Conservation (phyloP, 2,113 vertebrate genomes). For the Circaetus gallicus region DNA sequence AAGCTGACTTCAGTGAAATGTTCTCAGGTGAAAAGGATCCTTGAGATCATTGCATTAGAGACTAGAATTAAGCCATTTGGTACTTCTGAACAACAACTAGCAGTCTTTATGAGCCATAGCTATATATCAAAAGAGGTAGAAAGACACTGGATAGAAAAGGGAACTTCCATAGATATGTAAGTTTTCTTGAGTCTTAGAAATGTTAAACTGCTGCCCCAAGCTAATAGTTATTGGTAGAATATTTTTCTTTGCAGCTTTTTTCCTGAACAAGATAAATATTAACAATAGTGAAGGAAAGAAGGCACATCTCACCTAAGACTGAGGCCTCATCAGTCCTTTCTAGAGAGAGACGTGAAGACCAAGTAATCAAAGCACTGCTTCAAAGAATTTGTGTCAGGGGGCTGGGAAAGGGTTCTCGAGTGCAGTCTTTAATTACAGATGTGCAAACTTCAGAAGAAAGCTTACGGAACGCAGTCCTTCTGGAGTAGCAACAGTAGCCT, state of each 20-base stretch:
- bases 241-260: background rate
- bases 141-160: background rate
- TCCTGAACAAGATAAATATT: background rate
- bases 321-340: background rate
- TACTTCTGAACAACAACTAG: background rate
- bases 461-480: background rate
- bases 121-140: background rate
- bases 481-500: background rate
- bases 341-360: background rate
- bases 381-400: background rate
- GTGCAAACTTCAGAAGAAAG: background rate
- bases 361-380: background rate
- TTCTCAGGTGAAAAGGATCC: background rate
- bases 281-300: background rate
- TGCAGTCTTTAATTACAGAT: background rate
- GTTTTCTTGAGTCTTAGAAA: background rate
- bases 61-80: background rate
- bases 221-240: background rate
- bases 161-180: fast-evolving
- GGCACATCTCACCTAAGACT: background rate
- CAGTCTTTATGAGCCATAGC: fast-evolving
- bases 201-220: background rate
- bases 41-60: background rate
- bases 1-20: background rate
- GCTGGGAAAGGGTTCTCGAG: background rate